A percentile compares a stretch with the other conserved stretches of the same genome.
phyloP scores from a whole-genome alignment of 2,113 vertebrate genomes.

The Cephalopholis sonnerati region DNA sequence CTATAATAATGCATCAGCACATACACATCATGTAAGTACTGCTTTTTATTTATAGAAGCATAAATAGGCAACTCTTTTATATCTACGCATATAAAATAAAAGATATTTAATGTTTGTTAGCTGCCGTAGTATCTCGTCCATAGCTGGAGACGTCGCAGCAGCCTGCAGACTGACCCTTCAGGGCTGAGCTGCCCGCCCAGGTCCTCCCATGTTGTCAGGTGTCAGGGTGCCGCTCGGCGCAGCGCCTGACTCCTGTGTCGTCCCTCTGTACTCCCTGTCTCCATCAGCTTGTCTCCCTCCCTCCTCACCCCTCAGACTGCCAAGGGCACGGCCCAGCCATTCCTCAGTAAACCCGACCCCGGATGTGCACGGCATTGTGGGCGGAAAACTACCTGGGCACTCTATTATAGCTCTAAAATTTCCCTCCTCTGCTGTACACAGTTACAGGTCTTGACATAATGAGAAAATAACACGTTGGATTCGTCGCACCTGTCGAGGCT shows the following conservation, averaged over 20 bases:
- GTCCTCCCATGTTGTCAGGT: conserved; percentile 73
- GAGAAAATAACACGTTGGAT: conserved; percentile 44
- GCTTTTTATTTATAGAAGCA: conserved; percentile 5
- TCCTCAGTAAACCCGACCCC: conserved; percentile 72
- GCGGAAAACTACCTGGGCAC: conserved; percentile 88
- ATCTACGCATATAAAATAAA: conserved; percentile 6
- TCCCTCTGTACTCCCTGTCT: conserved; percentile 86
- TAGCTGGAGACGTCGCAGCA: conserved; percentile 55
- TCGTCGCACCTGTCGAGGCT: conserved; percentile 30
- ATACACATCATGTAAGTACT: too few species aligned
- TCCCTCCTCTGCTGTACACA: conserved; percentile 24
- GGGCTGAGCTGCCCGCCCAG: conserved; percentile 70
- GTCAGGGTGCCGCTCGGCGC: conserved; percentile 63
- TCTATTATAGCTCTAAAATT: conserved; percentile 54
- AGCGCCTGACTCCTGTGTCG: conserved; percentile 74
- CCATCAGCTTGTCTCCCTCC: conserved; percentile 93
- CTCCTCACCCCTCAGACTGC: conserved; percentile 94
- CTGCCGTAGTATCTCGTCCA: conserved; percentile 21
- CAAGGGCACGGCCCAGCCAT: conserved; percentile 64
- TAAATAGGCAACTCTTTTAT: conserved; percentile 6
- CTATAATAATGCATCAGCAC: too few species aligned
- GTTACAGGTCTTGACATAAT: conserved; percentile 36
- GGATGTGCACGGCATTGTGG: conserved; percentile 91
- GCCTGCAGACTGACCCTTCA: conserved; percentile 49
- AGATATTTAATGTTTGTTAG: conserved; percentile 40